Percentiles rank a stretch among this genome's conserved stretches.
These are phyloP conservation scores for Python bivittatus DNA, from an alignment of 2,113 vertebrate species.

Conservation along the genomic window DNA sequence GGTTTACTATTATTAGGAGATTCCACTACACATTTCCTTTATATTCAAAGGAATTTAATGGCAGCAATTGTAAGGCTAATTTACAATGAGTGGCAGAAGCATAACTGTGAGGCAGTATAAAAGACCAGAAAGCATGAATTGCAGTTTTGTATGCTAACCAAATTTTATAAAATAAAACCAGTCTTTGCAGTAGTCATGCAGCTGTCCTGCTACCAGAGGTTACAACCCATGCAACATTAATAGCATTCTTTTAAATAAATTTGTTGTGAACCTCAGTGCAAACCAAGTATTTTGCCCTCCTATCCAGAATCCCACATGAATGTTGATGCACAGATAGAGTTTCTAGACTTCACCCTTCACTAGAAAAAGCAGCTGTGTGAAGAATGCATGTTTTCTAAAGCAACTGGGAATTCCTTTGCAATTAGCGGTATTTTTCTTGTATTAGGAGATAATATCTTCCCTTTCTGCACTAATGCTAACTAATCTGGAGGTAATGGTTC, in stretches of 20 bases:
- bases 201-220: background rate
- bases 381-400: background rate
- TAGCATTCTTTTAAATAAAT: background rate
- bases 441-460: background rate
- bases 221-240: background rate
- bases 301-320: background rate
- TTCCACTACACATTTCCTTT: constrained; percentile 51
- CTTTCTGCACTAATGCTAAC: background rate
- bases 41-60: constrained; percentile 54
- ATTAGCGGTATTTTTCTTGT: background rate
- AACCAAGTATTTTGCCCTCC: background rate
- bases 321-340: background rate
- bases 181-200: background rate
- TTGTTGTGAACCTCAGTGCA: background rate
- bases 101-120: constrained; percentile 1
- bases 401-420: background rate
- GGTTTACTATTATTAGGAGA: constrained; percentile 52
- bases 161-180: constrained; percentile 2
- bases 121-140: constrained; percentile 8
- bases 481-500: background rate
- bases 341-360: background rate
- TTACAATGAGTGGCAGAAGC: constrained; percentile 36
- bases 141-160: background rate
- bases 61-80: constrained; percentile 52
- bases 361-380: background rate